Base-by-base conservation (phyloP, 2,888 invertebrate species). In the Ophonus ardosiacus region DNA sequence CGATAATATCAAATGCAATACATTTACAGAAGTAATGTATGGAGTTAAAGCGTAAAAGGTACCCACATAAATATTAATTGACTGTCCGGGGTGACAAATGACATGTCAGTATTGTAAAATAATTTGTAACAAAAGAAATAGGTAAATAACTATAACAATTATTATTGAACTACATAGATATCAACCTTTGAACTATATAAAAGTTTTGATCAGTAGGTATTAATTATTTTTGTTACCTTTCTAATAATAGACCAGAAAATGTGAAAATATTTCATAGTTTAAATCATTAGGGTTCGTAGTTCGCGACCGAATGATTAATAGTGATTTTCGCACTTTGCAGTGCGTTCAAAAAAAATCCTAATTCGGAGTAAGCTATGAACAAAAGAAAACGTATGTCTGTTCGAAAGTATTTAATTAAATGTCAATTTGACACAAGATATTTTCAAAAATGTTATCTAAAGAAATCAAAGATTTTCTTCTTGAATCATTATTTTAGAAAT, bases 1-100 rank as follows among this genome's bases (percentile, higher is more conserved):
- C 63, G 80, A 80, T 80, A 80, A 80, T 63, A 80, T 80, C 80
- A 80, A 80, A 80, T 80, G 57, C 38, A 31, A 31, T 31, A 38
- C 43, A 71, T 71, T 71, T 71, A 74, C 43, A 74, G 71, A 74
- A 74, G 43, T 74, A 74, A 74, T 43, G 43, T 68, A 31, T 24
- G 24, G 40, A 15, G 24, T 68, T 68, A 68, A 68, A 40, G 68
- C 68, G 68, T 68, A 68, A 68, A 68, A 74, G 17, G 40, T 74
- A 74, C 43, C 71, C 17, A 74, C 43, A 43, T 74, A 74, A 74
- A 74, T 74, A 80, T 80, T 63, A 80, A 80, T 80, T 61, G 63
- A 61, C 21, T 80, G 61, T 80, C 80, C 61, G 8, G 61, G 21
- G 17, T 80, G 80, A 80, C 61, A 80, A 80, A 80, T 80, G 80